Evolutionary conservation across 2,113 vertebrate genomes (phyloP).

Genomic region (Oreochromis tanganicae): DNA sequence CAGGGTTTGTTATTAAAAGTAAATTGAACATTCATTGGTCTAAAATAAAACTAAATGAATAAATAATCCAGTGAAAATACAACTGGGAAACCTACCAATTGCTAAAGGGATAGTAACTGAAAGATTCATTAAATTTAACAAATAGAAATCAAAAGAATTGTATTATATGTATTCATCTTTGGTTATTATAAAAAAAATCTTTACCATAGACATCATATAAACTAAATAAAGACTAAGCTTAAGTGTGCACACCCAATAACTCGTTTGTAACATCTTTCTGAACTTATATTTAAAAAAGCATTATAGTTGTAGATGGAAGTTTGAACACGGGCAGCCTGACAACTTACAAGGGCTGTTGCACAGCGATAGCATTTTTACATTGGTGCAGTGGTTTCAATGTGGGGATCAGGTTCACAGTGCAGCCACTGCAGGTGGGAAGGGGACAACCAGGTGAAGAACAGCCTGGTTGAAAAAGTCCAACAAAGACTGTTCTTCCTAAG

Average conservation of each 20-base stretch:
- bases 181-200: background rate
- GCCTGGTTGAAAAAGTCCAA: background rate
- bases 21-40: background rate
- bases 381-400: background rate
- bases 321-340: background rate
- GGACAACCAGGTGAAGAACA: background rate
- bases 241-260: background rate
- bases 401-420: background rate
- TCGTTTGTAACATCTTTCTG: background rate
- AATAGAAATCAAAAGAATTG: background rate
- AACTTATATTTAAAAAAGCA: fast-evolving
- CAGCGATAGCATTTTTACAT: background rate
- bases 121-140: background rate
- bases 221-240: background rate
- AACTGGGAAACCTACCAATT: background rate
- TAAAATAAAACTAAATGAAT: background rate
- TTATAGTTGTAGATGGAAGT: background rate
- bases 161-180: background rate
- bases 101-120: background rate
- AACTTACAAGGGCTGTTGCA: background rate
- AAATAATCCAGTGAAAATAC: background rate
- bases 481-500: background rate
- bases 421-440: background rate
- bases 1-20: background rate
- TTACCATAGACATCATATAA: background rate